Evolutionary conservation across 2,113 vertebrate species (phyloP).

Genomic region (Prochilodus magdalenae): DNA sequence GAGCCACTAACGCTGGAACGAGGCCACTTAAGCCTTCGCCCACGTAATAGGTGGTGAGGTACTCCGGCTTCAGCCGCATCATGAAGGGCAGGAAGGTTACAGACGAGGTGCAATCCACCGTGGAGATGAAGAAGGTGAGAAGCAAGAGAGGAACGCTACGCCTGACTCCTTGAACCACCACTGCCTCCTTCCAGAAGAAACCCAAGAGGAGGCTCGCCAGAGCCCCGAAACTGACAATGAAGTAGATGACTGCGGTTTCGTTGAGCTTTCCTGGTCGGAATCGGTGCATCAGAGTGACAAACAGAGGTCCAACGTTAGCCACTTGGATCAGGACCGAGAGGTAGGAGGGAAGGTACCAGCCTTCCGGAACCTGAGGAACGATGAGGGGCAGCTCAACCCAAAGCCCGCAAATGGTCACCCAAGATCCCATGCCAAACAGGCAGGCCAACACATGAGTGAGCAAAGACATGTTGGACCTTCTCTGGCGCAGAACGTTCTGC

Average conservation of each 20-base stretch:
- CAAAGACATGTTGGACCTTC: conserved; percentile 67
- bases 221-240: conserved; percentile 71
- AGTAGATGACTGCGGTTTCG: conserved; percentile 73
- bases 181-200: conserved; percentile 80
- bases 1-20: conserved; percentile 78
- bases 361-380: conserved; percentile 79
- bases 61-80: conserved; percentile 74
- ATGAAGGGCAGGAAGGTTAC: conserved; percentile 87
- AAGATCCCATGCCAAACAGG: conserved; percentile 84
- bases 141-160: conserved; percentile 76
- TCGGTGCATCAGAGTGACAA: conserved; percentile 78
- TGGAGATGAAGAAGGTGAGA: conserved; percentile 79
- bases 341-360: conserved; percentile 85
- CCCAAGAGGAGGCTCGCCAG: conserved; percentile 76
- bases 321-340: conserved; percentile 82
- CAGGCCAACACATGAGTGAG: conserved; percentile 77
- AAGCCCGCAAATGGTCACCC: conserved; percentile 85
- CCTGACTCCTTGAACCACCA: conserved; percentile 59
- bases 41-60: conserved; percentile 81
- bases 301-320: conserved; percentile 82
- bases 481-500: background rate
- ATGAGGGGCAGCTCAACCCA: conserved; percentile 86
- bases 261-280: conserved; percentile 71
- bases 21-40: conserved; percentile 85
- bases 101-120: conserved; percentile 85